Base-by-base conservation (phyloP, 2,797 vertebrate genomes). In the Telmatherina bonti region DNA sequence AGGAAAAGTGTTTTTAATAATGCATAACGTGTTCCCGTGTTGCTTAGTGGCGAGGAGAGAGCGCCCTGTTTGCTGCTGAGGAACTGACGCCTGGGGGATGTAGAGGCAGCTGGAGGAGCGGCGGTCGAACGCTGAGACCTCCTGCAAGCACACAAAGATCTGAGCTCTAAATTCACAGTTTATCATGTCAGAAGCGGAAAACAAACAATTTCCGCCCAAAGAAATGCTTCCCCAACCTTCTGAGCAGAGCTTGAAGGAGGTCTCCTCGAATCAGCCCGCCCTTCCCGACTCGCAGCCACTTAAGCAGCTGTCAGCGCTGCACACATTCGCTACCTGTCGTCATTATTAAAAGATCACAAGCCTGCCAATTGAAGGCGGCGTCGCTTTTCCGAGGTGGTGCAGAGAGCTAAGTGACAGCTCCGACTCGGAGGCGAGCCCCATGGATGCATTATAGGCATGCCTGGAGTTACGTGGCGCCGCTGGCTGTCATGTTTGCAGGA, bases 1-100 rank as follows among this genome's bases (percentile, higher is more conserved):
- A 94, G 93, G 90, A 93, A 91, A 94, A 94, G 93, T 88, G 90
- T 90, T 88, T 91, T 94, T 87, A 95, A 94, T 94, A 93, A 94
- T 94, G 93, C 88, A 95, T 91, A 75, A 71, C 82, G 76, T 89
- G 91, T 87, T 92, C 82, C 87, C 86, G 53, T 80, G 79, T 55
- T 62, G 88, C 78, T 77, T 70, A 85, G 91, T 87, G 83, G 72
- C 60, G 45, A 76, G 67, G 56, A 55, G 76, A 66, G 82, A 81
- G 59, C 18, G 63, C 71, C 52, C 68, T 4, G 45, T 18, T 49
- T 15, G 12, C 59, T 62, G 82, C 83, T 78, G 79, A 87, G 87
- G 78, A 83, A 81, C 77, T 80, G 79, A 85, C 51, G 78, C 88
- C 87, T 67, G 45, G 45, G 87, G 86, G 77, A 86, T 85, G 79